These are phyloP conservation scores for Polietes domitor DNA, from an alignment of 2,888 invertebrate species.

Conservation along the genomic window DNA sequence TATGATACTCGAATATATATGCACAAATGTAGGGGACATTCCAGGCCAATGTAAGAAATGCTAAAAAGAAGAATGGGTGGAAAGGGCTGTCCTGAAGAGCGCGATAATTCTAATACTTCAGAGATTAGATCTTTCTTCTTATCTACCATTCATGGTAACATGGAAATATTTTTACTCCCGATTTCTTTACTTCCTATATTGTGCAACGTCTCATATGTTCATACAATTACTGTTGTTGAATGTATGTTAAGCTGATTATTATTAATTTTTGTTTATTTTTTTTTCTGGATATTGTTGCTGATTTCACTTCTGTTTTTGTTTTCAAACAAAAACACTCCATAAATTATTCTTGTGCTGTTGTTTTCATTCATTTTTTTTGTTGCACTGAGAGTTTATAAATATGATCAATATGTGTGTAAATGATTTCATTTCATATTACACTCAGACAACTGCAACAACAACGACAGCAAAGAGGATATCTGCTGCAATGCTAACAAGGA, in stretches of 20 bases:
- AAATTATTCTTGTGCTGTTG: constrained; percentile 6
- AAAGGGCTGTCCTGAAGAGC: too few species aligned
- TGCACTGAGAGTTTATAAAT: constrained; percentile 16
- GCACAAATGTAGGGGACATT: too few species aligned
- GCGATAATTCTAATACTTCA: too few species aligned
- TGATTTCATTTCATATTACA: constrained; percentile 20
- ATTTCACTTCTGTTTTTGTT: constrained; percentile 8
- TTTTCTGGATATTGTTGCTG: neutral
- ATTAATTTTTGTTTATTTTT: constrained; percentile 28
- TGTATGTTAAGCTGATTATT: constrained; percentile 33
- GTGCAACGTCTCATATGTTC: neutral
- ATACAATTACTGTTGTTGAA: neutral
- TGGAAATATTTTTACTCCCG: too few species aligned
- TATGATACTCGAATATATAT: too few species aligned
- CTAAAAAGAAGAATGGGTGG: too few species aligned
- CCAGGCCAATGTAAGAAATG: too few species aligned
- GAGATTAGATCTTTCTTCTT: too few species aligned
- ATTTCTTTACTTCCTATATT: neutral
- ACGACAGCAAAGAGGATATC: neutral
- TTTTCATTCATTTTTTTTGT: neutral
- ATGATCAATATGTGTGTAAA: constrained; percentile 30
- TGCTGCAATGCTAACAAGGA: constrained; percentile 17
- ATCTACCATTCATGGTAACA: too few species aligned
- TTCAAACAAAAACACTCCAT: constrained; percentile 34
- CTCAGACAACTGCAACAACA: neutral